phyloP scores from a whole-genome alignment of 2,797 vertebrate species.

The Sebastes paucispinis region DNA sequence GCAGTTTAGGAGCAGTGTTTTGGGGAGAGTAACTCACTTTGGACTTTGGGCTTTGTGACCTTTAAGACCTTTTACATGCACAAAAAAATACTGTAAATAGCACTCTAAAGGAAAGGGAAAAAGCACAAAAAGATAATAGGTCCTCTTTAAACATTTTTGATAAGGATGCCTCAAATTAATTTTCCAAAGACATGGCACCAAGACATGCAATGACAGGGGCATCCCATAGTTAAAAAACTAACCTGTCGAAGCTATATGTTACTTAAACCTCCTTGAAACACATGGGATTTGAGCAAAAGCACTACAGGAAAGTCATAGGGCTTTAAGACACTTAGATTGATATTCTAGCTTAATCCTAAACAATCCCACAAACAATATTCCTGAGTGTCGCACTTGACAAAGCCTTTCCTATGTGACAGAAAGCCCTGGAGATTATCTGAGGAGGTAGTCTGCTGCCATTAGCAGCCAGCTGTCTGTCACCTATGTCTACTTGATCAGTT shows the following conservation, averaged over 20 bases:
- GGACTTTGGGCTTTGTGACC: too few relatives aligned
- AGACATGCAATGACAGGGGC: not conserved
- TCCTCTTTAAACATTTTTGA: too few relatives aligned
- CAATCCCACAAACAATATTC: slow-evolving; percentile 43
- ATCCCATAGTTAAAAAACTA: not conserved
- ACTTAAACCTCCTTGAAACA: slow-evolving; percentile 10
- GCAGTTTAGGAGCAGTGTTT: too few relatives aligned
- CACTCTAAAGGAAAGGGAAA: too few relatives aligned
- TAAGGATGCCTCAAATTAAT: not conserved
- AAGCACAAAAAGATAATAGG: too few relatives aligned
- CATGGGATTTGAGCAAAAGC: not conserved
- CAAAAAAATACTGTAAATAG: too few relatives aligned
- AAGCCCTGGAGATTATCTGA: slow-evolving; percentile 38
- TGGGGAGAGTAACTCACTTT: too few relatives aligned
- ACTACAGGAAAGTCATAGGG: slow-evolving; percentile 19
- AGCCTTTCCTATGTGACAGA: slow-evolving; percentile 8
- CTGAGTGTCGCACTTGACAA: slow-evolving; percentile 32
- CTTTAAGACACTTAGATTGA: slow-evolving; percentile 18
- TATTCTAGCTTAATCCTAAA: slow-evolving; percentile 24
- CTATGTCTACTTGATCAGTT: slow-evolving; percentile 32
- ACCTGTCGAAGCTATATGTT: not conserved
- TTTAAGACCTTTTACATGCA: too few relatives aligned
- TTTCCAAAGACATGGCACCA: not conserved
- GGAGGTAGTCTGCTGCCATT: slow-evolving; percentile 7
- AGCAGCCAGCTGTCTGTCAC: slow-evolving; percentile 31